Evolutionary conservation across 2,797 vertebrate genomes (phyloP).

Genomic region (Myioborus melanocephalus): DNA sequence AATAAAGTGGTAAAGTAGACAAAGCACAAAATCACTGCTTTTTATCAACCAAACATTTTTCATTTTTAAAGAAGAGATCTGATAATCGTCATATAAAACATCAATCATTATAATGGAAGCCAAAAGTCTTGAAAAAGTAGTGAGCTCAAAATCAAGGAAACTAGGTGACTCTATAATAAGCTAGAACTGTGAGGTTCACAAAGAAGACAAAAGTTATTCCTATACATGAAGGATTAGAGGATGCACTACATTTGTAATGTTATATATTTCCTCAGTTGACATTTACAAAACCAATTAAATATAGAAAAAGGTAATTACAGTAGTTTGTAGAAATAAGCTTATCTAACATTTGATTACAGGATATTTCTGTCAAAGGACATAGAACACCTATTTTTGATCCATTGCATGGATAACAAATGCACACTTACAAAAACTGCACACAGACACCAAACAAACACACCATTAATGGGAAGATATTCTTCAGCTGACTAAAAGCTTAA

Average conservation of each 20-base stretch:
- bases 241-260: background rate
- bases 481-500: background rate
- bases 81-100: background rate
- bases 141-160: background rate
- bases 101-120: background rate
- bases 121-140: background rate
- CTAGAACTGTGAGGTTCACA: background rate
- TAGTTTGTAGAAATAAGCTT: background rate
- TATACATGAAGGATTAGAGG: background rate
- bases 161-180: background rate
- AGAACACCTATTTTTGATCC: background rate
- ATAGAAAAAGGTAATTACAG: background rate
- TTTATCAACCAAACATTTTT: background rate
- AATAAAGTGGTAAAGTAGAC: background rate
- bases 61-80: background rate
- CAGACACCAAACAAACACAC: background rate
- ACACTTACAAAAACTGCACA: background rate
- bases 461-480: background rate
- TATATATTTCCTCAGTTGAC: background rate
- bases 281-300: background rate
- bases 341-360: background rate
- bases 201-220: background rate
- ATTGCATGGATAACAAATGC: background rate
- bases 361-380: background rate
- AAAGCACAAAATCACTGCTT: background rate